These are phyloP conservation scores for Dendropsophus ebraccatus DNA, from an alignment of 2,113 vertebrate species.

Conservation along the genomic window DNA sequence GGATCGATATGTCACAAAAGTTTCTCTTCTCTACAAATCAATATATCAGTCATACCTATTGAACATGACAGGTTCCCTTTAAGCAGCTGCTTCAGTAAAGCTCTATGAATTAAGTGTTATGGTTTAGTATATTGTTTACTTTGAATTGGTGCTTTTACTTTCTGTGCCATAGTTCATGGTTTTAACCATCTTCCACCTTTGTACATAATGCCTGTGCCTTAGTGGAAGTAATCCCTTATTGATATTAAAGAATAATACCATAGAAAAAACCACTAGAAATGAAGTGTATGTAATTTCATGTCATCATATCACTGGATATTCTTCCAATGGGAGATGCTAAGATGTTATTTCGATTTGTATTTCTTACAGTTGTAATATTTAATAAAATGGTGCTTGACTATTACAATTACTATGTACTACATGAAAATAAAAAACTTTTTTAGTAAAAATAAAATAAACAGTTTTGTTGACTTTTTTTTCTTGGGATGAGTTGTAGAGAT, in stretches of 20 bases:
- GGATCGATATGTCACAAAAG: too few species aligned
- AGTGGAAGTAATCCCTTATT: constrained; percentile 34
- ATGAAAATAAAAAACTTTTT: constrained; percentile 39
- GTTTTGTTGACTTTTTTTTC: background rate
- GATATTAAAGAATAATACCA: constrained; percentile 36
- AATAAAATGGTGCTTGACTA: constrained; percentile 43
- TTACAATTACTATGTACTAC: constrained; percentile 8
- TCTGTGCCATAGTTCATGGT: background rate
- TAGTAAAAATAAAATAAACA: background rate
- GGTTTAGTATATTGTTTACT: background rate
- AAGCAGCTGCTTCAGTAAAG: background rate
- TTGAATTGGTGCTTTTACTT: background rate
- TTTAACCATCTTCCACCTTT: background rate
- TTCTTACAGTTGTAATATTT: constrained; percentile 42
- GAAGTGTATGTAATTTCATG: constrained; percentile 66
- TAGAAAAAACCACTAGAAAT: constrained; percentile 59
- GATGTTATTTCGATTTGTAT: constrained; percentile 69
- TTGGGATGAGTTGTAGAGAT: background rate
- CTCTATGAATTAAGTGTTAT: background rate
- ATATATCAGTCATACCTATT: too few species aligned
- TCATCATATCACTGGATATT: constrained; percentile 70
- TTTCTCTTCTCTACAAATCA: too few species aligned
- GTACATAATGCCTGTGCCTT: constrained; percentile 36
- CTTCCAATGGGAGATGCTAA: constrained; percentile 73
- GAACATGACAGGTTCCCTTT: background rate